Evolutionary conservation across 2,888 invertebrate species (phyloP).

Genomic region (Meta bourneti): DNA sequence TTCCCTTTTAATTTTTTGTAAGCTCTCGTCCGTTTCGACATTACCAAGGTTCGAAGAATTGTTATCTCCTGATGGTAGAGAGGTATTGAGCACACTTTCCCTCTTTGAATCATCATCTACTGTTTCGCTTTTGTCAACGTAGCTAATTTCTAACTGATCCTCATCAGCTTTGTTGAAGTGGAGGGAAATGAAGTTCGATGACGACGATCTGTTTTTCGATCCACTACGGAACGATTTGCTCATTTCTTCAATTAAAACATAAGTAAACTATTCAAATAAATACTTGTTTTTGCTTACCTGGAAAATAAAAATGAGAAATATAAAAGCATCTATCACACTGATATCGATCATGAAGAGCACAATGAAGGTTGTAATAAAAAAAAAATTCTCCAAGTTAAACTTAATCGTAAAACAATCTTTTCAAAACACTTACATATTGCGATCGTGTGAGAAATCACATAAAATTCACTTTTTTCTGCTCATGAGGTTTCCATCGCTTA

Average conservation of each 20-base stretch:
- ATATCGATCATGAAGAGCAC: background rate
- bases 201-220: slow-evolving; percentile 47
- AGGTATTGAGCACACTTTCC: background rate
- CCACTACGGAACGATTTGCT: slow-evolving; percentile 55
- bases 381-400: background rate
- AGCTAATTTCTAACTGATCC: slow-evolving; percentile 70
- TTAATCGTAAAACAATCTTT: too few relatives aligned
- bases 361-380: background rate
- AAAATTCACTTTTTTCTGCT: background rate
- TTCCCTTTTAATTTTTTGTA: background rate
- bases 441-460: background rate
- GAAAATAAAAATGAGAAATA: background rate
- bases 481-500: background rate
- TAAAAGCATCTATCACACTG: background rate
- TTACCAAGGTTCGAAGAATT: slow-evolving; percentile 10
- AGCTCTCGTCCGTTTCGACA: slow-evolving; percentile 36
- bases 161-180: slow-evolving; percentile 75
- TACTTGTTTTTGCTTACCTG: background rate
- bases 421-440: background rate
- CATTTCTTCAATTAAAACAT: slow-evolving; percentile 29
- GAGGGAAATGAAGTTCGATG: slow-evolving; percentile 65
- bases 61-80: background rate
- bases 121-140: slow-evolving; percentile 35
- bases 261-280: background rate
- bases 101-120: background rate